Base-by-base conservation (phyloP, 2,888 invertebrate species). In the Nemotelus pantherinus region DNA sequence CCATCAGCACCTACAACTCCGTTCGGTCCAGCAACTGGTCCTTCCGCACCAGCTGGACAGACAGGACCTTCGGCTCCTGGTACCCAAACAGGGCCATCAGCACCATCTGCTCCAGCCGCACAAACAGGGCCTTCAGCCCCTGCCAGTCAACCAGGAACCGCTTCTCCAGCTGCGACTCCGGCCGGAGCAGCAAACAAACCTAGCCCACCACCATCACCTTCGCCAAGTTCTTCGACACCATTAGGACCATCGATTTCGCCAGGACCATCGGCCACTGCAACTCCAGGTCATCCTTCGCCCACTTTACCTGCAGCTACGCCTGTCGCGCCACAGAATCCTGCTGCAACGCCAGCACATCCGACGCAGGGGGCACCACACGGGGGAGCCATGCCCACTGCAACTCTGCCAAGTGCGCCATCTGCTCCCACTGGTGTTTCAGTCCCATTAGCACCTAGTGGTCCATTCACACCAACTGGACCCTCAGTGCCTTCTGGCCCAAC, bases 51-150 rank as follows among this genome's bases (percentile, higher is more conserved):
- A 55, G 53, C 70, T 6, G 43, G 9, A 41, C 55, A 25, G 2
- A 4, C 70, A 25, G 45, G 43, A 47, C 48, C 67, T 3, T 48
- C 47, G 25, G 74, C 74, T 48, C 74, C 74, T 39, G 3, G 48
- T 10, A 50, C 60, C 3, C 60, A 60, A 50, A 44, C n/a, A 41
- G 55, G 55, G n/a, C 50, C 50, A 48, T 50, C 48, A 3, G 68
- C 3, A 9, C 25, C 50, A 53, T 39, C 9, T 53, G 53, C 50
- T 50, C 68, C 68, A 53, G 3, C 68, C 10, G 57, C 57, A 9
- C 53, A 45, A 43, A 10, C 58, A 5, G 45, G 45, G 47, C 60
- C 58, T 5, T 4, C 45, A 3, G 60, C 60, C 45, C 41, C 5
- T 6, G 9, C 6, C n/a, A 63, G 39, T 25, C 68, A 25, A 50